phyloP scores from a whole-genome alignment of 2,113 vertebrate genomes.

The Toxotes chatareus region DNA sequence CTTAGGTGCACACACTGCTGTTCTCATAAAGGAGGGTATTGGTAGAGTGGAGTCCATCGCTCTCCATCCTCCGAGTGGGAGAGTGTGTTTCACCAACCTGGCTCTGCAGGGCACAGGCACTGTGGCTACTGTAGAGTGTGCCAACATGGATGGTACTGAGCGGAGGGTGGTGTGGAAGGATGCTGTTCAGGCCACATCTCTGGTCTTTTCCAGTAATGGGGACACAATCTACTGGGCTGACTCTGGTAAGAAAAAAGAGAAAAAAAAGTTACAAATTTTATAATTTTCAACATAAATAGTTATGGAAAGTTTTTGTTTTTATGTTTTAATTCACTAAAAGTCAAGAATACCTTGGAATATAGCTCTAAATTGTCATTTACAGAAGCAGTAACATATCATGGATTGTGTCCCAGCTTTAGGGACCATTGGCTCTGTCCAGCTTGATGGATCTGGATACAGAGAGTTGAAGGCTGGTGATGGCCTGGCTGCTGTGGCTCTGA shows the following conservation, averaged over 20 bases:
- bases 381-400: not conserved
- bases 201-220: conserved; percentile 83
- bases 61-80: conserved; percentile 84
- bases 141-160: conserved; percentile 86
- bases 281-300: no score
- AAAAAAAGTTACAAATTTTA: no score
- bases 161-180: conserved; percentile 84
- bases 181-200: conserved; percentile 80
- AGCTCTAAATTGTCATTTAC: not conserved
- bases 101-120: not conserved
- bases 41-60: conserved; percentile 77
- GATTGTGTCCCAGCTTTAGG: conserved; percentile 79
- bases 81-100: conserved; percentile 87
- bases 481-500: conserved; percentile 80
- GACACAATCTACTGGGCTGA: conserved; percentile 91
- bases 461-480: conserved; percentile 80
- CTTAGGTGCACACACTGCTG: conserved; percentile 72
- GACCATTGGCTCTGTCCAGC: conserved; percentile 81
- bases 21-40: conserved; percentile 81
- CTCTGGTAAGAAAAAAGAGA: conserved; percentile 72
- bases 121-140: conserved; percentile 81
- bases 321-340: not conserved
- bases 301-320: not conserved
- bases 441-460: conserved; percentile 86
- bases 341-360: not conserved